phyloP scores from a whole-genome alignment of 2,113 vertebrate genomes.

The Sapayoa aenigma region DNA sequence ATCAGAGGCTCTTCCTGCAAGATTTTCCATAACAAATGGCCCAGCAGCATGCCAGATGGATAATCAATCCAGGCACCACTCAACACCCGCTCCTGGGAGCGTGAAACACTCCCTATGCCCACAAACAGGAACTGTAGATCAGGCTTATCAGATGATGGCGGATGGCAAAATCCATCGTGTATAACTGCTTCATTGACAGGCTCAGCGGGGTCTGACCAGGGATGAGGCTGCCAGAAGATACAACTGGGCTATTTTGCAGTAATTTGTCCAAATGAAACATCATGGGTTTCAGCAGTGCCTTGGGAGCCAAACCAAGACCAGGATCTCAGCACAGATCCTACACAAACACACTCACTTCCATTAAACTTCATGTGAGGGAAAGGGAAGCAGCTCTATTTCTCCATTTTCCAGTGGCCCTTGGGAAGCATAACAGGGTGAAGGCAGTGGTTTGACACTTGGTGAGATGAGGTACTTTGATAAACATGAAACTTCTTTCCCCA shows the following conservation, averaged over 20 bases:
- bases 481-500: neutral
- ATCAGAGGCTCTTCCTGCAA: neutral
- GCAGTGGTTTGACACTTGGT: neutral
- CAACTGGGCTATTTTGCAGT: neutral
- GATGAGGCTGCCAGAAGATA: neutral
- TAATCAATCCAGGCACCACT: neutral
- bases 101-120: neutral
- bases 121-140: neutral
- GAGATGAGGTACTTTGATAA: neutral
- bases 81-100: neutral
- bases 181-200: neutral
- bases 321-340: neutral
- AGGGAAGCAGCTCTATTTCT: neutral
- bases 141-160: neutral
- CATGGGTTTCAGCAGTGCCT: neutral
- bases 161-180: neutral
- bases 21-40: neutral
- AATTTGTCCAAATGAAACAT: neutral
- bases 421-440: neutral
- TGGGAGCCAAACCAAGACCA: neutral
- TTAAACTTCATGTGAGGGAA: accelerated
- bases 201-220: neutral
- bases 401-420: neutral
- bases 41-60: neutral
- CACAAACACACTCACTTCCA: neutral